Percentiles rank a stretch among this genome's conserved stretches.
These are phyloP conservation scores for Falco naumanni DNA, from an alignment of 2,797 vertebrate genomes.

Conservation along the genomic window DNA sequence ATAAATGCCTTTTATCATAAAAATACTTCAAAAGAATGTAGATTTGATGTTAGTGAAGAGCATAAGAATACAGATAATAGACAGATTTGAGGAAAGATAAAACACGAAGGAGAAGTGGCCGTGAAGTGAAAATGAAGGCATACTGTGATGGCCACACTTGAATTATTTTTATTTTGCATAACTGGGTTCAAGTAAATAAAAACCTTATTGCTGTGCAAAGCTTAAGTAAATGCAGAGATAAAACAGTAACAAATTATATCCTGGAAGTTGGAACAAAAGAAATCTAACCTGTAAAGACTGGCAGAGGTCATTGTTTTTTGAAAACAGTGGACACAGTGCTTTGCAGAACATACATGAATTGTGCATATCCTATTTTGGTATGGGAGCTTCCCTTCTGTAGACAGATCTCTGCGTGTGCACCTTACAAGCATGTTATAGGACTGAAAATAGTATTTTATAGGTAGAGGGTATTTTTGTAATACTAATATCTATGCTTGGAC, in stretches of 20 bases:
- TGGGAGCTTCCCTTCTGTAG: not conserved
- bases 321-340: fast-evolving
- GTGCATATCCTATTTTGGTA: not conserved
- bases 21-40: not conserved
- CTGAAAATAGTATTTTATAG: not conserved
- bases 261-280: not conserved
- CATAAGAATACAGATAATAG: not conserved
- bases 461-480: not conserved
- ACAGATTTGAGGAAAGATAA: not conserved
- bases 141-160: not conserved
- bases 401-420: not conserved
- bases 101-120: not conserved
- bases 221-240: not conserved
- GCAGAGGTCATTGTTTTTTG: not conserved
- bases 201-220: not conserved
- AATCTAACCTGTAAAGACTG: not conserved
- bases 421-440: fast-evolving
- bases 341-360: not conserved
- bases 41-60: not conserved
- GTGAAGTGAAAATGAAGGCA: not conserved
- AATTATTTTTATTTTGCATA: not conserved
- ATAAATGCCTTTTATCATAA: not conserved
- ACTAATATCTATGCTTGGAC: not conserved
- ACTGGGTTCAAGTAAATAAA: not conserved
- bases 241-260: not conserved